phyloP scores from a whole-genome alignment of 2,888 invertebrate genomes.

The Holacanthella duospinosa region DNA sequence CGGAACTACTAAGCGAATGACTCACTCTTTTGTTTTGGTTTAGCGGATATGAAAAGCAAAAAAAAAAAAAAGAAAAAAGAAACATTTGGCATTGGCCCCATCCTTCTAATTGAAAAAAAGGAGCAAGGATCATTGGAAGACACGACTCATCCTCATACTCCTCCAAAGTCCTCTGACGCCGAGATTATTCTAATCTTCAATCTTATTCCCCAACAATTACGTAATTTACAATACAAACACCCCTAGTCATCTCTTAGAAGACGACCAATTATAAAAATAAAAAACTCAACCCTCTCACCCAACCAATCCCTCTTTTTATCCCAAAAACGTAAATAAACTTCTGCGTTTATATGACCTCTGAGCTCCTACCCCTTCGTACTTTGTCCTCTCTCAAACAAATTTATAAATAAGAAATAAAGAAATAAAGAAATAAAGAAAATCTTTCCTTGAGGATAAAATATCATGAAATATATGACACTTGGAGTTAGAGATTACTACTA shows the following conservation, averaged over 20 bases:
- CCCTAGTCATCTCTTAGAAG: no score
- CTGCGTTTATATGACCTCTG: background rate
- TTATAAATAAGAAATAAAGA: no score
- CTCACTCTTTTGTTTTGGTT: background rate
- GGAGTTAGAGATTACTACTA: no score
- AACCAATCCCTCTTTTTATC: background rate
- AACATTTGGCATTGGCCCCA: background rate
- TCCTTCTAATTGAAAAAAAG: background rate
- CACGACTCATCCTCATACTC: background rate
- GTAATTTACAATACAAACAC: background rate
- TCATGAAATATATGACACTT: no score
- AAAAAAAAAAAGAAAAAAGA: no score
- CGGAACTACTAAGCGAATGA: background rate
- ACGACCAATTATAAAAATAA: no score
- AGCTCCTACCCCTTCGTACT: background rate
- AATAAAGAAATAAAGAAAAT: no score
- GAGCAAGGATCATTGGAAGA: background rate
- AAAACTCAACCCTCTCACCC: background rate
- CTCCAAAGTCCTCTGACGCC: background rate
- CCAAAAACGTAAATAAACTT: background rate
- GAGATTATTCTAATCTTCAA: background rate
- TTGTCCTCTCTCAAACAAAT: background rate
- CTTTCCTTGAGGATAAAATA: no score
- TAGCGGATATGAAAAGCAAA: slow-evolving; percentile 1
- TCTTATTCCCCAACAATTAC: no score